Evolutionary conservation across 2,888 invertebrate species (phyloP).

Genomic region (Ormia ochracea): DNA sequence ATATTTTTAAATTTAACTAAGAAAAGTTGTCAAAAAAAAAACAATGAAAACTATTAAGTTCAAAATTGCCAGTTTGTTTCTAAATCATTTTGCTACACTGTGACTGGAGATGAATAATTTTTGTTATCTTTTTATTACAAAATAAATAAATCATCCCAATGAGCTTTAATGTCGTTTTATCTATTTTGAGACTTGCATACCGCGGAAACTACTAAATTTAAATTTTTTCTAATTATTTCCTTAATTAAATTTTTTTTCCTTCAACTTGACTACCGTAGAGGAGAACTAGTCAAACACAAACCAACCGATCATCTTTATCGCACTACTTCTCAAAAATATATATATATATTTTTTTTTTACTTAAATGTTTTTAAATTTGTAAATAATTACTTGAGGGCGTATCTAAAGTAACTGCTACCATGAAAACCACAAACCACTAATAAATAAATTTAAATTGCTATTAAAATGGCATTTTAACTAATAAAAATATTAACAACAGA

Average conservation of each 20-base stretch:
- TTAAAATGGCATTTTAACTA: conserved; percentile 44
- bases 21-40: too few relatives aligned
- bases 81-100: neutral
- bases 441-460: conserved; percentile 7
- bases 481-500: conserved; percentile 31
- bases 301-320: too few relatives aligned
- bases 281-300: too few relatives aligned
- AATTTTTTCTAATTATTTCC: neutral
- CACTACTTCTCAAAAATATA: neutral
- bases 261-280: too few relatives aligned
- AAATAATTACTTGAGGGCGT: neutral
- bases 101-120: neutral
- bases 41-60: too few relatives aligned
- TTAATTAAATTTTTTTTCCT: neutral
- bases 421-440: neutral
- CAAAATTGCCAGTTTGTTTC: neutral
- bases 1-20: too few relatives aligned
- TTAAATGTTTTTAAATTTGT: neutral
- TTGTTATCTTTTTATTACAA: neutral
- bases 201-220: neutral
- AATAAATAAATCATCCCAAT: neutral
- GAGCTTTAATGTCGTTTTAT: neutral
- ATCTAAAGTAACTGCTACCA: neutral
- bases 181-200: neutral
- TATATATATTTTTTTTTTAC: neutral